Percentiles rank a stretch among this genome's conserved stretches.
Conservation (phyloP, 2,888 invertebrate genomes). For the Gastrophysa polygoni region DNA sequence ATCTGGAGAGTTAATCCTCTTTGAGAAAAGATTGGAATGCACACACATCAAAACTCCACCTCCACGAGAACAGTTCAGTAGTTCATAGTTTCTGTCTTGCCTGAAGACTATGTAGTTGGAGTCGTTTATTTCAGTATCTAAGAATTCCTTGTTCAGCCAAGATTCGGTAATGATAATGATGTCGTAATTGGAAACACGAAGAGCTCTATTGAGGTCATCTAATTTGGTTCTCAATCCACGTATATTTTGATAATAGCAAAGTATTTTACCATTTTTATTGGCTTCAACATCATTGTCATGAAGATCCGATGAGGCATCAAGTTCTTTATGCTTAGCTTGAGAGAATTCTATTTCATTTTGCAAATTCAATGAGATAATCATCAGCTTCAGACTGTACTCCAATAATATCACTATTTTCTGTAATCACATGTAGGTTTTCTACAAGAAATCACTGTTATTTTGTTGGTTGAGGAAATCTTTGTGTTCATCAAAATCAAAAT, state of each 20-base stretch:
- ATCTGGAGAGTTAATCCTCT: background rate
- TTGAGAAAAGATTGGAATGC: background rate
- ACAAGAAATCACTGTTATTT: conserved; percentile 5
- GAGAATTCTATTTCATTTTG: background rate
- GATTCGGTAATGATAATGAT: conserved; percentile 2
- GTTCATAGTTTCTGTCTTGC: background rate
- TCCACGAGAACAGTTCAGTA: background rate
- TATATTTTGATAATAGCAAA: background rate
- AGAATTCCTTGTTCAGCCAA: background rate
- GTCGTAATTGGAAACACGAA: background rate
- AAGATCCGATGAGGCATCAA: background rate
- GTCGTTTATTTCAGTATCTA: background rate
- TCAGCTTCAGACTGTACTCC: background rate
- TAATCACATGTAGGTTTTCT: conserved; percentile 8
- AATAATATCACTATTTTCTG: background rate
- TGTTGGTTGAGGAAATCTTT: conserved; percentile 14
- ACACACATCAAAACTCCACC: conserved; percentile 2
- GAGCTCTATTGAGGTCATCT: background rate
- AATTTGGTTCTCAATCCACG: background rate
- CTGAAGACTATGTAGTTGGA: background rate
- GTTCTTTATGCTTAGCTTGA: background rate
- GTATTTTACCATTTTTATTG: background rate
- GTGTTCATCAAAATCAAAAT: conserved; percentile 10
- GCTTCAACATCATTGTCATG: background rate
- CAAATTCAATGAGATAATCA: background rate